Evolutionary conservation across 2,113 vertebrate genomes (phyloP), one percentile per base, ranked within the genome.

Genomic region (Hippocampus abdominalis): DNA sequence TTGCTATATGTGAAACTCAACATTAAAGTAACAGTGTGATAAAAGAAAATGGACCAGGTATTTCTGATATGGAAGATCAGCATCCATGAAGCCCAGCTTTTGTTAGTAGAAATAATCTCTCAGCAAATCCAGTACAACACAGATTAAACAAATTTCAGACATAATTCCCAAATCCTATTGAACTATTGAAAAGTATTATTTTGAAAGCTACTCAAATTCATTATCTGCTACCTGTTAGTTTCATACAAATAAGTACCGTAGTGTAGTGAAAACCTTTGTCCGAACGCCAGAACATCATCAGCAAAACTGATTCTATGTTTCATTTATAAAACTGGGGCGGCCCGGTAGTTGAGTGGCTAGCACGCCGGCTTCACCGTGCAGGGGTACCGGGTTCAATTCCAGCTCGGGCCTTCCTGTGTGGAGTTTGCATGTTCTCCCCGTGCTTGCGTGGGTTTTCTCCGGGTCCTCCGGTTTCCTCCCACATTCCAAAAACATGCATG

Each of bases 1-100:
- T 80, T 82, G 57, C 64, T 74, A 54, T 76, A 59, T 82, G 60
- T 66, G 60, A 46, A 74, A 75, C 70, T 74, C 53, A 67, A 85
- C 46, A 76, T 82, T 79, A 65, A 61, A 77, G 70, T 53, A 73
- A 71, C 54, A 78, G 44, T 13, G 73, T 53, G 8, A 53, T 66
- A 68, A 62, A 69, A 70, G 42, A 64, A 25, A 25, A 8, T 39
- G 12, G 12, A 60, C 53, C 62, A 70, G 65, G 59, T 9, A 56
- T 36, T 39, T n/a, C 46, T 76, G 66, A 62, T n/a, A 21, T 29
- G 13, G 36, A 77, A 70, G 42, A 44, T 57, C 12, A 74, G 56
- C 46, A 57, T 51, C 1, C 1, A 59, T 32, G 49, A 21, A 62
- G n/a, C 9, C 3, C 23, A 20, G 53, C 27, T 74, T 56, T 62